Base-by-base conservation (phyloP, 1,140 invertebrate genomes). In the Diabrotica virgifera region DNA sequence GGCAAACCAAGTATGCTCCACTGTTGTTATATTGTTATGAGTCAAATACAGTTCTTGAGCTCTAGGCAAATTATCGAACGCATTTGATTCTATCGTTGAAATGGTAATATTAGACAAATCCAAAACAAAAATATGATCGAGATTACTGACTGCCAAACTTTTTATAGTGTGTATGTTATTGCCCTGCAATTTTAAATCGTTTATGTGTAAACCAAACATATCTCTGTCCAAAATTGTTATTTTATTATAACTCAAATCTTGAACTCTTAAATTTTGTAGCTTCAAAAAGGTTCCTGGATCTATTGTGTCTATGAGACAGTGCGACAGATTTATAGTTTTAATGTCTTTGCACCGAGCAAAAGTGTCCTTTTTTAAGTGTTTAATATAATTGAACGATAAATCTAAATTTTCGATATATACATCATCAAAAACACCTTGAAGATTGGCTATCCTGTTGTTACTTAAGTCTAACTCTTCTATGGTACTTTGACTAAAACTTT, bases 401-500 rank as follows among this genome's bases (percentile, higher is more conserved):
- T 51, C 12, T 5, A 51, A 11, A 10, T 10, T 1, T 5, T 12
- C 46, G 12, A 51, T 51, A 10, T 51, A 12, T 2, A 51, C 46
- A 11, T 51, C 12, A 2, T 51, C 9, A 51, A 51, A 51, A 11
- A 51, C 46, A 2, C 12, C 12, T 12, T 51, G 9, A 12, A 51
- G 9, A 5, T 10, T 11, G 12, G 46, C 9, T 51, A 51, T 51
- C 12, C 12, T 55, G 11, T 55, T 55, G 14, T 55, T 55, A 5
- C 53, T 55, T 14, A 55, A 55, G 11, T 55, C 53, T 24, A 55
- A 35, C 13, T 55, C 9, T 11, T 12, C n/a, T 24, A 55, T n/a
- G 53, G 11, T 13, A 55, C 10, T 10, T 55, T 55, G 12, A 55
- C 6, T 24, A 55, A 0, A 13, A 10, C n/a, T 24, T 24, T 13